A percentile compares a stretch with the other conserved stretches of the same genome.
Evolutionary conservation across 2,888 invertebrate species (phyloP).

Genomic region (Ormyrus nitidulus): DNA sequence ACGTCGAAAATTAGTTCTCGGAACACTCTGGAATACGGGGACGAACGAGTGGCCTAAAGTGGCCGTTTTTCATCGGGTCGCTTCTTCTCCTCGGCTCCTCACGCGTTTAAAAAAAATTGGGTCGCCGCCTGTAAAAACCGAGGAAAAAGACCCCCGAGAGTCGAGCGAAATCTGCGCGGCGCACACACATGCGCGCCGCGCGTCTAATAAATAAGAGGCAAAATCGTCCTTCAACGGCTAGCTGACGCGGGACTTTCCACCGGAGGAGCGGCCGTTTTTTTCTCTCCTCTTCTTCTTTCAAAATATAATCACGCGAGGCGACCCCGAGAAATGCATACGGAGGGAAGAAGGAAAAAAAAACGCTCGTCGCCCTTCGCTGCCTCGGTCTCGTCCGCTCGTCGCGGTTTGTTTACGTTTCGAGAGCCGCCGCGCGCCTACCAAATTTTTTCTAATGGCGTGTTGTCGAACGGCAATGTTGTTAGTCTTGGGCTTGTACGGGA

Average conservation of each 20-base stretch:
- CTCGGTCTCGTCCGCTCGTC: neutral
- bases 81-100: conserved; percentile 28
- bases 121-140: conserved; percentile 9
- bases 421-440: neutral
- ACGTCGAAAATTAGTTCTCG: conserved; percentile 54
- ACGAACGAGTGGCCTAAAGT: conserved; percentile 51
- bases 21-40: conserved; percentile 50
- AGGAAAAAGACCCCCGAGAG: too few relatives aligned
- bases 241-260: too few relatives aligned
- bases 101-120: conserved; percentile 26
- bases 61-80: conserved; percentile 48
- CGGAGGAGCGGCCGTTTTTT: neutral
- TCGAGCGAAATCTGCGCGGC: too few relatives aligned
- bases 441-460: conserved; percentile 41
- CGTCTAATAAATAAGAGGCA: too few relatives aligned
- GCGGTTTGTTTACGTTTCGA: conserved; percentile 38
- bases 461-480: conserved; percentile 3
- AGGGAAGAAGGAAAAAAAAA: conserved; percentile 13
- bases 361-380: conserved; percentile 32
- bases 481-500: conserved; percentile 1
- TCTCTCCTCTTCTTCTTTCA: neutral
- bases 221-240: too few relatives aligned
- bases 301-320: neutral
- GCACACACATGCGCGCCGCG: too few relatives aligned
- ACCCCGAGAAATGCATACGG: too few relatives aligned